phyloP scores from a whole-genome alignment of 2,797 vertebrate genomes.

The Gymnopithys bicolor region DNA sequence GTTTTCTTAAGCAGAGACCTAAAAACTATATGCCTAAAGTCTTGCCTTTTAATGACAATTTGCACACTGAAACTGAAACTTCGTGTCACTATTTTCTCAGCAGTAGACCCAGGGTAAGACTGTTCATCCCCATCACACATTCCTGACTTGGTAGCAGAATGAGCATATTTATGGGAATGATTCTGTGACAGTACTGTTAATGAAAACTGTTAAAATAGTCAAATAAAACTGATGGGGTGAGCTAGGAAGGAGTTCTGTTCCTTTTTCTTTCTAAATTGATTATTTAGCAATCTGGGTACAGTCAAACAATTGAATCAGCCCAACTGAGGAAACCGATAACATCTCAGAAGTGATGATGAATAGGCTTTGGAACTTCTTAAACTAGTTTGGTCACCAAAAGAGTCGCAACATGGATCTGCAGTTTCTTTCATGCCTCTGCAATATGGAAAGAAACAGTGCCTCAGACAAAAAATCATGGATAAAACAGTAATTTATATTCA shows the following conservation, averaged over 20 bases:
- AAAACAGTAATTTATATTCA: constrained; percentile 48
- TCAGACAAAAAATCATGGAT: not conserved
- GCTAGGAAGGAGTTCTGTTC: not conserved
- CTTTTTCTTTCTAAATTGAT: not conserved
- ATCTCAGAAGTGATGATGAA: not conserved
- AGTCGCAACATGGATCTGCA: not conserved
- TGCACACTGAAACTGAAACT: not conserved
- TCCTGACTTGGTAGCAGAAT: not conserved
- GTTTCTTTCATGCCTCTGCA: not conserved
- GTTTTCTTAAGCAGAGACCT: not conserved
- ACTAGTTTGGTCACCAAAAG: not conserved
- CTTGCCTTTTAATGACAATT: not conserved
- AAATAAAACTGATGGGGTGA: not conserved
- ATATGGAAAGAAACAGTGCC: not conserved
- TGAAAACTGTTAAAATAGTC: not conserved
- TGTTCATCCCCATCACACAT: not conserved
- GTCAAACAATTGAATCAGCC: not conserved
- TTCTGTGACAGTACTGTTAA: not conserved
- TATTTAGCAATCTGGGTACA: not conserved
- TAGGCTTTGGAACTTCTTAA: not conserved
- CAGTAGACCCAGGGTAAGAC: not conserved
- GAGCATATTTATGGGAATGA: not conserved
- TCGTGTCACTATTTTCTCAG: not conserved
- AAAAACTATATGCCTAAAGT: not conserved
- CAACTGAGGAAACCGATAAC: not conserved